A percentile compares a stretch with the other conserved stretches of the same genome.
These are phyloP conservation scores for Metalampra italica DNA, from an alignment of 2,888 invertebrate genomes.

Conservation along the genomic window DNA sequence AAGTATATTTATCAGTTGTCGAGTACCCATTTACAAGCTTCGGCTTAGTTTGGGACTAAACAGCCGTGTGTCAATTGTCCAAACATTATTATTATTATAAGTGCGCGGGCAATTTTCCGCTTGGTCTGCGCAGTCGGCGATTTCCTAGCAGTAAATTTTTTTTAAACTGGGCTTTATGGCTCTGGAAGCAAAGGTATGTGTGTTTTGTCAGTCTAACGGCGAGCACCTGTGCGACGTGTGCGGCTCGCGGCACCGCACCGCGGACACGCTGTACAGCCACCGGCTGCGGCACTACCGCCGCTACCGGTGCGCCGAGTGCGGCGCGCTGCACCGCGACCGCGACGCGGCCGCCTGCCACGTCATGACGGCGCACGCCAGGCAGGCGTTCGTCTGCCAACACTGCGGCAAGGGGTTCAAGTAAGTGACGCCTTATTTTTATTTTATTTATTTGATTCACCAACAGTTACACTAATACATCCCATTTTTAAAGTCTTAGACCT, in stretches of 20 bases:
- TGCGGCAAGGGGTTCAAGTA: conserved; percentile 41
- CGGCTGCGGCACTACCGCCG: conserved; percentile 42
- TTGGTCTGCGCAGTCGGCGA: no score
- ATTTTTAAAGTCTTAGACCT: no score
- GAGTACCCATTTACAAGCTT: no score
- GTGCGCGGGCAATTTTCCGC: no score
- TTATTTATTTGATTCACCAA: neutral
- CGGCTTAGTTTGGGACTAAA: no score
- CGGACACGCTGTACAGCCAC: conserved; percentile 36
- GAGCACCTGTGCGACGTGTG: conserved; percentile 35
- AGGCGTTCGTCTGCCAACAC: conserved; percentile 30
- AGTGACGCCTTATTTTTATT: conserved; percentile 3
- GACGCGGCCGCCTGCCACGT: conserved; percentile 43
- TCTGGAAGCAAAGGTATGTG: neutral
- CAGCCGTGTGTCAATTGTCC: no score
- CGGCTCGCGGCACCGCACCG: conserved; percentile 21
- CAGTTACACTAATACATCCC: no score
- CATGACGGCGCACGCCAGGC: conserved; percentile 31
- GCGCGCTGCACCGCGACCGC: conserved; percentile 31
- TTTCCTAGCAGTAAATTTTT: no score
- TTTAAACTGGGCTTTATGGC: no score
- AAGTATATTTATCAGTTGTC: no score
- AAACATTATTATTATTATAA: no score
- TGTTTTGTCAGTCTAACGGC: conserved; percentile 26
- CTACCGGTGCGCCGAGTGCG: conserved; percentile 39